Percentiles rank a stretch among this genome's conserved stretches.
These are phyloP conservation scores for Scalopus aquaticus DNA, from an alignment of 2,113 vertebrate genomes.

Conservation along the genomic window DNA sequence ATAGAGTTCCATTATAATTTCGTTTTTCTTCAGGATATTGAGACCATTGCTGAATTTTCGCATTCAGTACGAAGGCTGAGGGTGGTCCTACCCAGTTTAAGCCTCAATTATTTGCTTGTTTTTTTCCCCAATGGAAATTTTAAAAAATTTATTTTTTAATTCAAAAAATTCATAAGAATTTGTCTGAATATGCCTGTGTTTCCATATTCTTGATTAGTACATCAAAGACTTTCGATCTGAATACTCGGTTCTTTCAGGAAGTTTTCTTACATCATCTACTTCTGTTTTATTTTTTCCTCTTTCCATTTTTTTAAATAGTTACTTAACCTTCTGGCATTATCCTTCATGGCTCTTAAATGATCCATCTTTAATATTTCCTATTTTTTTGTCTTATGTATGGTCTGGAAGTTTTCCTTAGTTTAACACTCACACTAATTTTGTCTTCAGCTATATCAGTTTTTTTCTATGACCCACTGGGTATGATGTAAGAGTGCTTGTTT, in stretches of 20 bases:
- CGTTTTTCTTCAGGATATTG: background rate
- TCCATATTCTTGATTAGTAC: background rate
- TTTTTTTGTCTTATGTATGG: background rate
- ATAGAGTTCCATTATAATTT: background rate
- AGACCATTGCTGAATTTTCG: background rate
- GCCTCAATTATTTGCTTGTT: background rate
- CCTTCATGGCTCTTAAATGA: background rate
- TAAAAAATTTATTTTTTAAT: background rate
- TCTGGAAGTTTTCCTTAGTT: background rate
- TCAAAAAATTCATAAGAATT: background rate
- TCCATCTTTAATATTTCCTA: constrained; percentile 2
- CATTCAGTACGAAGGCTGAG: background rate
- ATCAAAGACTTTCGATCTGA: background rate
- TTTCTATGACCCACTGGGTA: background rate
- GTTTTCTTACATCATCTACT: background rate
- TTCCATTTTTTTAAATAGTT: background rate
- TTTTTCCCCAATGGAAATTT: background rate
- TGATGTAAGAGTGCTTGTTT: background rate
- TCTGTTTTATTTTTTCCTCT: background rate
- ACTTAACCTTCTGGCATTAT: background rate
- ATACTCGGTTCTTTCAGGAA: background rate
- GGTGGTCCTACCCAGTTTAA: background rate
- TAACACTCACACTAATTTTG: background rate
- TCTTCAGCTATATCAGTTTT: background rate
- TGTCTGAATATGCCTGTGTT: background rate